Evolutionary conservation across 2,888 invertebrate genomes (phyloP).

Genomic region (Incurvaria masculella): DNA sequence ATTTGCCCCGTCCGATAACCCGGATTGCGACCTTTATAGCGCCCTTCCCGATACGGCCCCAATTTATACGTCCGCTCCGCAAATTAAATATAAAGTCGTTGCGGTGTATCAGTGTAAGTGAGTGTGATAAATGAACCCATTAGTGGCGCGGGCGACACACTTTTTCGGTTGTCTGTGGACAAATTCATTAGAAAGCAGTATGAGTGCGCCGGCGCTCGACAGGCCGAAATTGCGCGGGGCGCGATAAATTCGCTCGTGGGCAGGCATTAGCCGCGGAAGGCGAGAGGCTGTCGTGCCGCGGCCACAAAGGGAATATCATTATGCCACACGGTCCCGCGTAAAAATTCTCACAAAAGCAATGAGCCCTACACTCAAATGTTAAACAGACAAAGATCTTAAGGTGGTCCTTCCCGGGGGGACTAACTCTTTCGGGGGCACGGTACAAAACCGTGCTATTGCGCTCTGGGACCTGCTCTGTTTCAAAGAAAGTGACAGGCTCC

Average conservation of each 20-base stretch:
- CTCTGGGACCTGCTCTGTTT: no score
- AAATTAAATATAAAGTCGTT: constrained; percentile 50
- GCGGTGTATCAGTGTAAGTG: constrained; percentile 56
- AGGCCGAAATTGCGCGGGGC: constrained; percentile 48
- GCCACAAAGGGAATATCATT: no score
- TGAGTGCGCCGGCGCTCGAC: constrained; percentile 48
- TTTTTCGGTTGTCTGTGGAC: constrained; percentile 53
- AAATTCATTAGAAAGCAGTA: constrained; percentile 57
- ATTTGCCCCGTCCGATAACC: constrained; percentile 26
- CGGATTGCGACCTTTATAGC: constrained; percentile 36
- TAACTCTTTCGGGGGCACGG: no score
- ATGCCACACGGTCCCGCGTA: no score
- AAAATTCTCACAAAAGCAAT: no score
- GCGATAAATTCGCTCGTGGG: constrained; percentile 53
- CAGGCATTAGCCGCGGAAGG: constrained; percentile 43
- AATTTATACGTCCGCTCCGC: constrained; percentile 51
- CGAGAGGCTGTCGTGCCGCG: constrained; percentile 28
- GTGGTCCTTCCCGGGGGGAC: no score
- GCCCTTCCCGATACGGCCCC: constrained; percentile 40
- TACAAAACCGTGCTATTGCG: no score
- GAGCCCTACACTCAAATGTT: no score
- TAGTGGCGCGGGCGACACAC: constrained; percentile 53
- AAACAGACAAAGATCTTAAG: no score
- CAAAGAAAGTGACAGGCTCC: no score
- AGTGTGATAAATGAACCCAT: constrained; percentile 58